These are phyloP conservation scores for Todiramphus chloris DNA, from an alignment of 2,113 vertebrate species.

Conservation along the genomic window DNA sequence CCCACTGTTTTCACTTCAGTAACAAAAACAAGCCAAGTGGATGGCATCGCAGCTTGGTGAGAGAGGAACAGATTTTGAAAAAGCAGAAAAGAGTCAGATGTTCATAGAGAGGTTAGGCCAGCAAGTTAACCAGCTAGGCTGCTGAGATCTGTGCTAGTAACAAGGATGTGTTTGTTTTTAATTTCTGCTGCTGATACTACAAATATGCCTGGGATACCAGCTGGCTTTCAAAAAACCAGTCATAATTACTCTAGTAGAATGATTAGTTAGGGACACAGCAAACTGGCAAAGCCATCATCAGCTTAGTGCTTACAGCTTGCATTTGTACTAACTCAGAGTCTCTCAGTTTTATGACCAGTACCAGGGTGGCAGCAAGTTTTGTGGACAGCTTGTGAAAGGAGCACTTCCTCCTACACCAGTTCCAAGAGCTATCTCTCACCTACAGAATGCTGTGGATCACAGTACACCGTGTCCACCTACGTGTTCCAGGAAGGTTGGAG, in stretches of 20 bases:
- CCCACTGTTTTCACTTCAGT: neutral
- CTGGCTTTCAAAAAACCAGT: neutral
- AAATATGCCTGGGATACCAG: neutral
- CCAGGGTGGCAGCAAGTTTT: neutral
- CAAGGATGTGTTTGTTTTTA: neutral
- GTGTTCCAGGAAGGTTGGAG: neutral
- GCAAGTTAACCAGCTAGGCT: neutral
- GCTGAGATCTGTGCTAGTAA: neutral
- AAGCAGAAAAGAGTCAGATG: neutral
- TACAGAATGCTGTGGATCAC: neutral
- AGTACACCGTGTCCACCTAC: neutral
- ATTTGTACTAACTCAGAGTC: neutral
- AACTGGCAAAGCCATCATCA: neutral
- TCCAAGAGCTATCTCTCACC: neutral
- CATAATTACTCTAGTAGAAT: neutral
- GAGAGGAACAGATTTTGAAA: neutral
- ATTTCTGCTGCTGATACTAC: neutral
- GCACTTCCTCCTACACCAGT: neutral
- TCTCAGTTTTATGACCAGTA: neutral
- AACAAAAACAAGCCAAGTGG: neutral
- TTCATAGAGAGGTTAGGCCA: neutral
- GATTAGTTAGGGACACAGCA: neutral
- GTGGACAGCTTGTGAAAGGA: neutral
- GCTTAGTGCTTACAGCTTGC: neutral
- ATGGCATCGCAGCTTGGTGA: neutral